Evolutionary conservation across 2,113 vertebrate genomes (phyloP).

Genomic region (Halichoeres trimaculatus): DNA sequence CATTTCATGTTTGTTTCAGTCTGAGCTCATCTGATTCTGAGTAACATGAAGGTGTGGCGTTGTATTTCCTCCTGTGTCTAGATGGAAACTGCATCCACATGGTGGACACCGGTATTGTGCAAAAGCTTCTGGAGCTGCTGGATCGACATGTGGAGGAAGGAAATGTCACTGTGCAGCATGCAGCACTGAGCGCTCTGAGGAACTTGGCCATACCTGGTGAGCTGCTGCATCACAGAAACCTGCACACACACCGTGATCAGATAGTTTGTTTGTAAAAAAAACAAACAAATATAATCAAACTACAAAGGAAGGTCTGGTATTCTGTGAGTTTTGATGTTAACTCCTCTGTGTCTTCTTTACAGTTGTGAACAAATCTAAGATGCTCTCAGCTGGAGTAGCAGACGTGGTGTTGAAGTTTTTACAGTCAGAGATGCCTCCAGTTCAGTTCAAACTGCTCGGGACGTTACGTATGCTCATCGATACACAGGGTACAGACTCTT

Average conservation of each 20-base stretch:
- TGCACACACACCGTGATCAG: background rate
- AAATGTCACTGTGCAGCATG: constrained; percentile 96
- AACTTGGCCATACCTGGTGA: constrained; percentile 98
- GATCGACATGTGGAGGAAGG: constrained; percentile 95
- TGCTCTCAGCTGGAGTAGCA: constrained; percentile 94
- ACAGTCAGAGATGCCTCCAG: constrained; percentile 97
- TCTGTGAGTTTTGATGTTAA: no score
- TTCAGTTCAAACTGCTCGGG: constrained; percentile 97
- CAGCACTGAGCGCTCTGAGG: constrained; percentile 94
- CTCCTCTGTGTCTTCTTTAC: constrained; percentile 49
- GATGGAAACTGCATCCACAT: constrained; percentile 99
- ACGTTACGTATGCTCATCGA: constrained; percentile 99
- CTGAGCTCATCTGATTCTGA: no score
- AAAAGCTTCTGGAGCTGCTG: constrained; percentile 93
- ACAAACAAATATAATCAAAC: no score
- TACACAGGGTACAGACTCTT: constrained; percentile 89
- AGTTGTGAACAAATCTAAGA: constrained; percentile 99
- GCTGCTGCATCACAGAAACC: background rate
- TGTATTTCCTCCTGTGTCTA: constrained; percentile 49
- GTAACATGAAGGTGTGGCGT: no score
- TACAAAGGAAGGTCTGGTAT: no score
- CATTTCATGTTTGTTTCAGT: no score
- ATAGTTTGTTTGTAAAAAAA: no score
- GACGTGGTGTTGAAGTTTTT: constrained; percentile 96
- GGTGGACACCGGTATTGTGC: constrained; percentile 96